Evolutionary conservation across 2,888 invertebrate genomes (phyloP).

Genomic region (Drosophila mimica): DNA sequence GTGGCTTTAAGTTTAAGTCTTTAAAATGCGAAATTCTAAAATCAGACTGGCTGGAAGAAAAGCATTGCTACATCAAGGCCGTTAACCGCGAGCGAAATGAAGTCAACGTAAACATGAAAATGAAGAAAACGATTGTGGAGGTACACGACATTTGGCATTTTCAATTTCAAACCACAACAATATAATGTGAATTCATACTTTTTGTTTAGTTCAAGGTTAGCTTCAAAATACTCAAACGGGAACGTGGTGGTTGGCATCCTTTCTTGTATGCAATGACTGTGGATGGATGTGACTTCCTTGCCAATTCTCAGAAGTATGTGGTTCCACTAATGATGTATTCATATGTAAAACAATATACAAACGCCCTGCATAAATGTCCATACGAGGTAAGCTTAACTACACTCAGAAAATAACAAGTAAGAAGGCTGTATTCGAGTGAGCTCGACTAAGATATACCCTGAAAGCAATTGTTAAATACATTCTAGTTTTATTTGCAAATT

Average conservation of each 20-base stretch:
- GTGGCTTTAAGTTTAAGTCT: not conserved
- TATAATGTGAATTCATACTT: not conserved
- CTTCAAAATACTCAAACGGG: not conserved
- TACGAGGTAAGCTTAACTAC: not conserved
- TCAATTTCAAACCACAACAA: not conserved
- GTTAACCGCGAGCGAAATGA: not conserved
- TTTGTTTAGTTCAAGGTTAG: not conserved
- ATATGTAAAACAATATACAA: not conserved
- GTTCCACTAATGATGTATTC: not conserved
- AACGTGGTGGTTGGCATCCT: constrained; percentile 5
- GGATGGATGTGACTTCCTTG: not conserved
- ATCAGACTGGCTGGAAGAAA: not conserved
- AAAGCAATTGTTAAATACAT: too few species aligned
- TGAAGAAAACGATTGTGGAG: not conserved
- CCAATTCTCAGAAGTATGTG: not conserved
- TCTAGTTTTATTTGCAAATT: too few species aligned
- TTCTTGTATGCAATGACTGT: not conserved
- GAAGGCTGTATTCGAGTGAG: too few species aligned
- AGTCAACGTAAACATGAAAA: fast-evolving
- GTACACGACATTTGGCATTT: not conserved
- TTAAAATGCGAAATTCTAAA: not conserved
- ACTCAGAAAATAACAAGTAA: too few species aligned
- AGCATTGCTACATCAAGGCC: not conserved
- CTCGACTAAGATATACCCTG: too few species aligned
- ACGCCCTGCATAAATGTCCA: not conserved